A percentile compares a stretch with the other conserved stretches of the same genome.
Conservation (phyloP, 1,140 invertebrate species). For the Eciton burchellii region DNA sequence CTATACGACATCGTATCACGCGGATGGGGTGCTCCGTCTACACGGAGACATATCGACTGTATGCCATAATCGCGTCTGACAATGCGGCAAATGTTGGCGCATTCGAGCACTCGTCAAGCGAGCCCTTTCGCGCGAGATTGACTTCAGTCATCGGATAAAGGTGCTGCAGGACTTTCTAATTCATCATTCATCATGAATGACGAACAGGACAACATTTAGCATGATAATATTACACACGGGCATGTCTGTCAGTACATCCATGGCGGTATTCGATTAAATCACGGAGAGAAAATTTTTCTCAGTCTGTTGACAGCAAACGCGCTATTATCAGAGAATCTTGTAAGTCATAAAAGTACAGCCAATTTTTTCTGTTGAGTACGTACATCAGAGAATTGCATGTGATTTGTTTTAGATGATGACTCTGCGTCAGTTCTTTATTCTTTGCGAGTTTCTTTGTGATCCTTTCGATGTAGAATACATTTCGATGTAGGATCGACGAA, state of each 20-base stretch:
- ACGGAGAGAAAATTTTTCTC: neutral
- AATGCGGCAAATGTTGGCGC: constrained; percentile 26
- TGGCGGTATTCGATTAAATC: neutral
- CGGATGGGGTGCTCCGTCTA: neutral
- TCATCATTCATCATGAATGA: neutral
- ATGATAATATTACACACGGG: neutral
- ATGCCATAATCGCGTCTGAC: constrained; percentile 32
- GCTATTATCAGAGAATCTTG: neutral
- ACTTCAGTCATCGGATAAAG: neutral
- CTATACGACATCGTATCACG: neutral
- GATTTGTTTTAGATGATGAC: constrained; percentile 2
- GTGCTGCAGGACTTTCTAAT: neutral
- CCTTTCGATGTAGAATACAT: neutral
- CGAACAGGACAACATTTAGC: neutral
- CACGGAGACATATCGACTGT: neutral
- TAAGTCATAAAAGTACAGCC: neutral
- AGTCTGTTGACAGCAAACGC: neutral
- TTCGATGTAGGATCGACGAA: neutral
- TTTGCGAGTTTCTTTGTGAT: neutral
- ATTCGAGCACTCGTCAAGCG: constrained; percentile 4
- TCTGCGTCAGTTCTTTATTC: too few species aligned
- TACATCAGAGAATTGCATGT: neutral
- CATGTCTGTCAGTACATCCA: too few species aligned
- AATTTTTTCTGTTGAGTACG: neutral
- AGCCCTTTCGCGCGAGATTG: neutral